phyloP scores from a whole-genome alignment of 2,797 vertebrate species.

The Xerus rutilus region DNA sequence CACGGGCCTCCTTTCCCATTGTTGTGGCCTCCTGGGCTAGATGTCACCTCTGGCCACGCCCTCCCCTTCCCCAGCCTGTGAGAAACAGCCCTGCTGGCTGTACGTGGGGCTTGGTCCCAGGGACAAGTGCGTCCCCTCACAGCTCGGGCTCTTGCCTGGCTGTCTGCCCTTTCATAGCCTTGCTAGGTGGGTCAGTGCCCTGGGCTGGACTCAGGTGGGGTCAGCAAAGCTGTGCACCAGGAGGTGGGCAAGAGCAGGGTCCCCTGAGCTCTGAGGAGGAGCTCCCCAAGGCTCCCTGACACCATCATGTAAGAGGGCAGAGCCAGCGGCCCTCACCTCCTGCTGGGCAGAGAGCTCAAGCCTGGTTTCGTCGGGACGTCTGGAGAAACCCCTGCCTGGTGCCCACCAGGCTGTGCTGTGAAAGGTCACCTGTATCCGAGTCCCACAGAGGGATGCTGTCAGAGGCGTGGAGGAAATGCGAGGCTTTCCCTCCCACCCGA shows the following conservation, averaged over 20 bases:
- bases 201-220: neutral
- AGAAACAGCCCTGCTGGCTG: neutral
- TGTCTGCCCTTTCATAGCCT: neutral
- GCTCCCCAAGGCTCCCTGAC: neutral
- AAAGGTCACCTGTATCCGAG: neutral
- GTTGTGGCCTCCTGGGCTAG: neutral
- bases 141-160: neutral
- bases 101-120: neutral
- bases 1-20: neutral
- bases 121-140: neutral
- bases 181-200: neutral
- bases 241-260: neutral
- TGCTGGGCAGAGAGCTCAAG: neutral
- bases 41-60: neutral
- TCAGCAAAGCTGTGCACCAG: neutral
- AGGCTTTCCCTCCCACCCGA: neutral
- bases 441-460: neutral
- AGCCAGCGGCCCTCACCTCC: neutral
- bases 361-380: constrained; percentile 26
- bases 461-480: neutral
- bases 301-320: neutral
- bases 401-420: neutral
- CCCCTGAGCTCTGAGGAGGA: constrained; percentile 34
- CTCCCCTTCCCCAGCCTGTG: neutral
- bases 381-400: neutral